Evolutionary conservation across 2,113 vertebrate species (phyloP).

Genomic region (Nothoprocta perdicaria): DNA sequence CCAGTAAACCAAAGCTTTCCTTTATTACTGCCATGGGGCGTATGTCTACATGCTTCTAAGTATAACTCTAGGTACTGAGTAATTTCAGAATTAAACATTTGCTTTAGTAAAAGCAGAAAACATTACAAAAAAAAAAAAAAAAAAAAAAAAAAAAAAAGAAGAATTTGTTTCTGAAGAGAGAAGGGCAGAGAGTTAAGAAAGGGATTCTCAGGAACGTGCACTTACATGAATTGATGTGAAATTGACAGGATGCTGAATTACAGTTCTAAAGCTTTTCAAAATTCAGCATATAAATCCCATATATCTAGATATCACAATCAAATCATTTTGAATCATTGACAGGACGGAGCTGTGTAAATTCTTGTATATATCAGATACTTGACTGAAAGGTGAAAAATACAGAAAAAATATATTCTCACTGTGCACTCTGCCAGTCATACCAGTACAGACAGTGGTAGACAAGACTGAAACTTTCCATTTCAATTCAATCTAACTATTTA

Average conservation of each 20-base stretch:
- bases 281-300: background rate
- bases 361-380: background rate
- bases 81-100: background rate
- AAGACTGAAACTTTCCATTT: background rate
- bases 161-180: background rate
- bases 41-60: background rate
- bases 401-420: background rate
- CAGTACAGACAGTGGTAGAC: background rate
- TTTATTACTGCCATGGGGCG: background rate
- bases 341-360: background rate
- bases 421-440: background rate
- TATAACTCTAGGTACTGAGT: background rate
- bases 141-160: background rate
- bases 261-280: background rate
- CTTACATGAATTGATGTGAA: background rate
- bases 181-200: background rate
- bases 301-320: background rate
- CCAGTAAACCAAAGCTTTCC: constrained; percentile 1
- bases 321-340: background rate
- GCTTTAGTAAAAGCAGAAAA: background rate
- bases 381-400: background rate
- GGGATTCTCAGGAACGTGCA: background rate
- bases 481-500: background rate
- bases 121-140: background rate
- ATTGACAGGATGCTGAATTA: background rate